Evolutionary conservation across 2,888 invertebrate species (phyloP).

Genomic region (Microchrysa polita): DNA sequence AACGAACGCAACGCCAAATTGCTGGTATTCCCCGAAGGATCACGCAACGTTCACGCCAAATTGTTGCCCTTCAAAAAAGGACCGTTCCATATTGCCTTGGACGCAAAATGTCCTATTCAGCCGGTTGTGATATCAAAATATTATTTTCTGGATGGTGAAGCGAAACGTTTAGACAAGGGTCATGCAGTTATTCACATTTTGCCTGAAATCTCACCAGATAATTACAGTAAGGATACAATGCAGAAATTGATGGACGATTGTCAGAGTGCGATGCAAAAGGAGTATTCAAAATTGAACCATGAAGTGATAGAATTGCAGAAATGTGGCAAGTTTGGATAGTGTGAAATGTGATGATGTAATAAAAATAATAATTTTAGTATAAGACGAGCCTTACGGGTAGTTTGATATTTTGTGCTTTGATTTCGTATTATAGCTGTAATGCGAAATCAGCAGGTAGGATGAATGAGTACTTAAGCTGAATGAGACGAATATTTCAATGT

Average conservation of each 20-base stretch:
- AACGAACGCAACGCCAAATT: constrained; percentile 76
- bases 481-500: too few species aligned
- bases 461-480: too few species aligned
- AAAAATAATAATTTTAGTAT: too few species aligned
- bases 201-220: constrained; percentile 76
- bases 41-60: constrained; percentile 78
- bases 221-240: constrained; percentile 71
- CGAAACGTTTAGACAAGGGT: constrained; percentile 75
- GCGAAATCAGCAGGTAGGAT: too few species aligned
- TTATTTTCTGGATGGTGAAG: constrained; percentile 74
- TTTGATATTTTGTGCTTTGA: too few species aligned
- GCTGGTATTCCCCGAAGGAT: constrained; percentile 93
- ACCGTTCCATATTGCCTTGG: constrained; percentile 91
- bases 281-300: constrained; percentile 67
- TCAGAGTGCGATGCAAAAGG: constrained; percentile 73
- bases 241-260: constrained; percentile 72
- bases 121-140: constrained; percentile 90
- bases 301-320: constrained; percentile 55
- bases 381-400: too few species aligned
- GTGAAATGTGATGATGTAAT: too few species aligned
- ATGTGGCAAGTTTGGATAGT: constrained; percentile 30
- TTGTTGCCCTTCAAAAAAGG: constrained; percentile 95
- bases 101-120: constrained; percentile 84
- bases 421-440: too few species aligned
- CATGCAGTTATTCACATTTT: constrained; percentile 77